Base-by-base conservation (phyloP, 2,797 vertebrate species). In the Oryzias sinensis region DNA sequence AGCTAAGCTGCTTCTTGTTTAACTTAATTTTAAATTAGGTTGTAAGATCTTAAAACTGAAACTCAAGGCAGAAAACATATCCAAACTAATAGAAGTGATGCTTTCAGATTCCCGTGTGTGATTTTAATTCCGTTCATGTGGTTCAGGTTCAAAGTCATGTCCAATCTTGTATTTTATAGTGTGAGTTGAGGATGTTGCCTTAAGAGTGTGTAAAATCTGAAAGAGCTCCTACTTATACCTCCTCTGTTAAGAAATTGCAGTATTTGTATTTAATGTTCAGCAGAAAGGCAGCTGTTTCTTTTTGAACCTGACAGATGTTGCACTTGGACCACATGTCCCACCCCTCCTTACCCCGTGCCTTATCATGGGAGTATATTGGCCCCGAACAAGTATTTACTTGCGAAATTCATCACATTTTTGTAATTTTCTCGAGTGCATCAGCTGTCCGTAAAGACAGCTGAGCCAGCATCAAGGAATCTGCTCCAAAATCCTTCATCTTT, bases 171-270 rank as follows among this genome's bases (percentile, higher is more conserved):
- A 22, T 61, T 4, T 60, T 59, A 37, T 5, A 53, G 59, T 66
- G 65, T 56, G 24, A 70, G 41, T 40, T 72, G 41, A 68, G n/a
- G 37, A 49, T 70, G 63, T 73, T 77, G 77, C 82, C 79, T 82
- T 84, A 73, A 70, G 63, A 53, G 48, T 79, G 52, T 2, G 14
- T 22, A 59, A 59, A 18, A 43, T 8, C n/a, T 53, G 8, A 4
- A 18, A 22, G 29, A 44, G 29, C 17, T 42, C 14, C 45, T 27
- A 5, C 56, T 2, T 20, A 22, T 60, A 44, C 25, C 49, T 54
- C 48, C 65, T 29, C 17, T 53, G 60, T 33, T 42, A 66, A 49
- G 52, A 52, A 3, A 22, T 17, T 61, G 40, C 14, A 20, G 49
- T 56, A 48, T 33, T 33, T 20, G 40, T 44, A 8, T 15, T 11